phyloP scores from a whole-genome alignment of 92 coral and sea anemone species.

The Actinernus sp. region DNA sequence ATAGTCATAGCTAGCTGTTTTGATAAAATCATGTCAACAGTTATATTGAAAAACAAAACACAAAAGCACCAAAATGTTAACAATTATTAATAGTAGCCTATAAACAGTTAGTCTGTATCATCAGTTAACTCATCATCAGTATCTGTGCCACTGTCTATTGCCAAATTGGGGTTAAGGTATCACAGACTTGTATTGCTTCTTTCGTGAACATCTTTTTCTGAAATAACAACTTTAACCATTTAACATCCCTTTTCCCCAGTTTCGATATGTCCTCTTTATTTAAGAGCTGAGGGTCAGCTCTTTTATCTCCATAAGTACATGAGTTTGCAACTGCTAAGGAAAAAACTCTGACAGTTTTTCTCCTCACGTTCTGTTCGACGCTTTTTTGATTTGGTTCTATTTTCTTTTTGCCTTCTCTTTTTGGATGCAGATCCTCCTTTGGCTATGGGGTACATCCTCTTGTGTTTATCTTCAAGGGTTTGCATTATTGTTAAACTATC shows the following conservation, averaged over 20 bases:
- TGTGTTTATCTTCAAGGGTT: conserved; percentile 44
- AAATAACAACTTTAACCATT: conserved; percentile 11
- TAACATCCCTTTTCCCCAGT: conserved; percentile 21
- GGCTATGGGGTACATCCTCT: conserved; percentile 40
- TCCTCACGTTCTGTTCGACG: conserved; percentile 24
- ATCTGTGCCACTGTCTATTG: too few species aligned
- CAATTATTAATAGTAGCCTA: too few species aligned
- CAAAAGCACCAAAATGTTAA: too few species aligned
- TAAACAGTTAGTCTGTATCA: too few species aligned
- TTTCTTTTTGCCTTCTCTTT: conserved; percentile 63
- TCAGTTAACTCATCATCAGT: too few species aligned
- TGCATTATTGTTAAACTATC: conserved; percentile 37
- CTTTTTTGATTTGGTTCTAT: conserved; percentile 34
- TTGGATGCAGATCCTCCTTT: conserved; percentile 25
- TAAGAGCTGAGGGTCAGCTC: conserved; percentile 18
- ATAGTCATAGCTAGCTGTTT: too few species aligned
- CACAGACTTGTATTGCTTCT: conserved; percentile 19
- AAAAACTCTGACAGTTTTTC: conserved; percentile 41
- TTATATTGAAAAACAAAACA: too few species aligned
- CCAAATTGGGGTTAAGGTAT: conserved; percentile 18
- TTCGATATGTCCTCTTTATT: conserved; percentile 18
- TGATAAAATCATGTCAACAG: too few species aligned
- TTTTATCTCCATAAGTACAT: conserved; percentile 22
- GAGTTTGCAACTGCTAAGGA: conserved; percentile 22
- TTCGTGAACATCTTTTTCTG: conserved; percentile 31